Evolutionary conservation across 2,888 invertebrate species (phyloP), one percentile per base, ranked within the genome.

Genomic region (Arctia plantaginis): DNA sequence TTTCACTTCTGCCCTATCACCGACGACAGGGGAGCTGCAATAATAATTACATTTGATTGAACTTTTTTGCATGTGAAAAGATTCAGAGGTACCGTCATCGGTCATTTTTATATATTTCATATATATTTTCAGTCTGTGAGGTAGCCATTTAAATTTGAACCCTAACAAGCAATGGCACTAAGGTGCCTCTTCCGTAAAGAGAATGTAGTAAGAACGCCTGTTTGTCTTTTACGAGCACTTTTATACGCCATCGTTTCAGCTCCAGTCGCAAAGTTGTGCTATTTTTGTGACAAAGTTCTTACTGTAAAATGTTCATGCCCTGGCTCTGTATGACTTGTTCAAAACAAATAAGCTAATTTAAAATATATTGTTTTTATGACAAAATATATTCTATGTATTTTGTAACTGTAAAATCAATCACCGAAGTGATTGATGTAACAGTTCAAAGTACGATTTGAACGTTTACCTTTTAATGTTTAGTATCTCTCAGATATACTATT

Each of bases 151-250:
- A 39, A 81, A 77, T 73, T 65, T 73, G 1, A 33, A 72, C 78
- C 69, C 69, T 77, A 75, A 30, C 0, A 4, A n/a, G 7, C 7
- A 2, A 0, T 30, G 30, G 20, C 4, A 23, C 66, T 80, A 78
- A 74, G 72, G 66, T 74, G 13, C 62, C n/a, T 8, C 6, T 30
- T 39, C 18, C 35, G n/a, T n/a, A 59, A 35, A 10, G 20, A 33
- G n/a, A 12, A 70, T 41, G 1, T 68, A 15, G 33, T 47, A 44
- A 20, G 20, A 23, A n/a, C 0, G 69, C 66, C 44, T 73, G 70
- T 77, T 78, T 75, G 66, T 70, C 69, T 72, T 80, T 82, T 76
- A 77, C 66, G 77, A 82, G 69, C 69, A 66, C 47, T 76, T 73
- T 74, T 67, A 59, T 65, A 30, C 27, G 71, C 51, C 69, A 69